Evolutionary conservation across 2,888 invertebrate species (phyloP), one percentile per base, ranked within the genome.

Genomic region (Nemoura dubitans): DNA sequence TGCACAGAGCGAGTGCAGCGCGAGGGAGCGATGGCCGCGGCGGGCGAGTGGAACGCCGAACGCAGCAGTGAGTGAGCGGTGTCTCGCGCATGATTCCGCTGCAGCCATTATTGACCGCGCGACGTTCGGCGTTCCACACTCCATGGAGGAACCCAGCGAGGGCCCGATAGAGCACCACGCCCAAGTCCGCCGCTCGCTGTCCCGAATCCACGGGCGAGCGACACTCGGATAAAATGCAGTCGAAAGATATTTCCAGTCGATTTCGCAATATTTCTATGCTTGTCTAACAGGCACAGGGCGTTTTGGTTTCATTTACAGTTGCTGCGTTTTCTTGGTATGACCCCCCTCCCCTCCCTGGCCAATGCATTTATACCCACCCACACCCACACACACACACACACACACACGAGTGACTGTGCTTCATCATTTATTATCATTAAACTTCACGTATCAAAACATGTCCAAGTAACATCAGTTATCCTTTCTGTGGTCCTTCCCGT

Each of bases 391-490:
- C n/a, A n/a, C n/a, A n/a, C n/a, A n/a, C n/a, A n/a, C n/a, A n/a
- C n/a, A n/a, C n/a, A n/a, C n/a, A n/a, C n/a, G n/a, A n/a, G n/a
- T n/a, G 59, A 59, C 59, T 59, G 59, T 21, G 21, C 59, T 21
- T 81, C 7, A 81, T 29, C 28, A 81, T 81, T 81, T 81, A 81
- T 81, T 81, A 5, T 30, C 81, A 81, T 81, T 81, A 81, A 28
- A 81, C 81, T 3, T 6, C 30, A 14, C 29, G 28, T 81, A 81
- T 81, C 81, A 81, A 81, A 81, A 81, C 81, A 81, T 81, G 81
- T 81, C 81, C 26, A 81, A 30, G 81, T 28, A 27, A 21, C 6
- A 78, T 78, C 78, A 78, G 28, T 28, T 26, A 78, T 78, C 78
- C 27, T 78, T 78, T 78, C 78, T 29, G 81, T 81, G 81, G 81